Conservation (phyloP, 2,113 vertebrate species). For the Butorides virescens region DNA sequence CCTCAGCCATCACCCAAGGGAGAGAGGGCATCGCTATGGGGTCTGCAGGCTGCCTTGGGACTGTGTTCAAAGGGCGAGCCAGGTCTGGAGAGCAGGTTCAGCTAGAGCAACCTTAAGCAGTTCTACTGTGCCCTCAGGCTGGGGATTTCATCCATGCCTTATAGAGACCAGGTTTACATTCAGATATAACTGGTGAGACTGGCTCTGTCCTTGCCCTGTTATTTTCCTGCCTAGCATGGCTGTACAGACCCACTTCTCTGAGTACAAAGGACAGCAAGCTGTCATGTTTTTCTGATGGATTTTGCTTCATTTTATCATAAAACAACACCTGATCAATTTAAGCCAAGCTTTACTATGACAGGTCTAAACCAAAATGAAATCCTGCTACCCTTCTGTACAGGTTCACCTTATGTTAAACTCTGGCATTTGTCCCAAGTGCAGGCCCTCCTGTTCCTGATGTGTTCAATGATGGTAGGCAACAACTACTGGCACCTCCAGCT, state of each 20-base stretch:
- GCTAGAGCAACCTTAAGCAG: background rate
- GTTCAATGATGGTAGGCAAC: background rate
- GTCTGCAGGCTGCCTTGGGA: background rate
- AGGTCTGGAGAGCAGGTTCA: background rate
- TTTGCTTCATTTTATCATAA: background rate
- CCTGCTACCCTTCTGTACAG: background rate
- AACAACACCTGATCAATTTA: background rate
- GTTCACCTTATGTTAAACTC: background rate
- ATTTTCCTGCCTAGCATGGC: background rate
- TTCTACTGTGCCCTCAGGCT: background rate
- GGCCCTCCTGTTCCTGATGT: background rate
- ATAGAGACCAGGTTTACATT: background rate
- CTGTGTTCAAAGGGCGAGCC: background rate
- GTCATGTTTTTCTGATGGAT: background rate
- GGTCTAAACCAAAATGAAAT: background rate
- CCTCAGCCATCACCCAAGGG: background rate
- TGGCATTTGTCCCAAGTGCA: background rate
- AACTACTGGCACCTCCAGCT: background rate
- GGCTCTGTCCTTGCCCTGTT: background rate
- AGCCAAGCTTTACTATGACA: background rate
- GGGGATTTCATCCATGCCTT: background rate
- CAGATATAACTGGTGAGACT: background rate
- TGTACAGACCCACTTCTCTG: background rate
- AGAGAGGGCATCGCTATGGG: background rate
- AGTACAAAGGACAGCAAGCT: background rate